Evolutionary conservation across 2,797 vertebrate species (phyloP).

Genomic region (Botia kubotai): DNA sequence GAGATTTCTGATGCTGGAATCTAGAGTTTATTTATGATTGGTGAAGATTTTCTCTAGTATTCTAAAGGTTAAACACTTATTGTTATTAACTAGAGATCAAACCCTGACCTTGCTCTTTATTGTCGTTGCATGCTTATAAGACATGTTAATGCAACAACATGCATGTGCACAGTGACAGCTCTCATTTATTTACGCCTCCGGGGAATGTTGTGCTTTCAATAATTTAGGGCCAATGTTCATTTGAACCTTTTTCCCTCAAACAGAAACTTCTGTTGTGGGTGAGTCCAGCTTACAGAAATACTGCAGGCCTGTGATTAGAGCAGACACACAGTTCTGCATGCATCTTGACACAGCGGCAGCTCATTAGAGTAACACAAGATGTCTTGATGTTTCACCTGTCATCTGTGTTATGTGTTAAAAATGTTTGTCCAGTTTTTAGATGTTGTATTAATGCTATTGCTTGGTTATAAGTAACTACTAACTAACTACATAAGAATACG

Average conservation of each 20-base stretch:
- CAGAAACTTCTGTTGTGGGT: conserved; percentile 70
- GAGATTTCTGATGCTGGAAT: no score
- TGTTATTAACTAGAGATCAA: not conserved
- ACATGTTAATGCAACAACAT: conserved; percentile 67
- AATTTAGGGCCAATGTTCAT: conserved; percentile 76
- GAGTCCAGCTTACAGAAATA: conserved; percentile 70
- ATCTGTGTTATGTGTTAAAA: conserved; percentile 1
- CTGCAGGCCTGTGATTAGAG: conserved; percentile 75
- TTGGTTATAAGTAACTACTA: no score
- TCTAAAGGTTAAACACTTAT: not conserved
- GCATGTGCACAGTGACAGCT: conserved; percentile 77
- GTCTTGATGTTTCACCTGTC: conserved; percentile 70
- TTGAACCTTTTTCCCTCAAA: conserved; percentile 74
- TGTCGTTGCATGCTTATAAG: no score
- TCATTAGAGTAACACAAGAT: conserved; percentile 70
- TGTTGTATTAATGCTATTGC: no score
- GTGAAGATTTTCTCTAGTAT: not conserved
- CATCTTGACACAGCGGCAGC: conserved; percentile 69
- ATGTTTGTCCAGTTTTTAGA: no score
- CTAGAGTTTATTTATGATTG: no score
- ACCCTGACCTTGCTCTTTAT: not conserved
- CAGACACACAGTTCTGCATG: conserved; percentile 70
- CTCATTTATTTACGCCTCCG: conserved; percentile 59
- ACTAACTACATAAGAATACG: no score
- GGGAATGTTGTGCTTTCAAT: conserved; percentile 71